Percentiles rank a stretch among this genome's conserved stretches.
phyloP scores from a whole-genome alignment of 2,888 invertebrate species.

The Bombyx huttoni region DNA sequence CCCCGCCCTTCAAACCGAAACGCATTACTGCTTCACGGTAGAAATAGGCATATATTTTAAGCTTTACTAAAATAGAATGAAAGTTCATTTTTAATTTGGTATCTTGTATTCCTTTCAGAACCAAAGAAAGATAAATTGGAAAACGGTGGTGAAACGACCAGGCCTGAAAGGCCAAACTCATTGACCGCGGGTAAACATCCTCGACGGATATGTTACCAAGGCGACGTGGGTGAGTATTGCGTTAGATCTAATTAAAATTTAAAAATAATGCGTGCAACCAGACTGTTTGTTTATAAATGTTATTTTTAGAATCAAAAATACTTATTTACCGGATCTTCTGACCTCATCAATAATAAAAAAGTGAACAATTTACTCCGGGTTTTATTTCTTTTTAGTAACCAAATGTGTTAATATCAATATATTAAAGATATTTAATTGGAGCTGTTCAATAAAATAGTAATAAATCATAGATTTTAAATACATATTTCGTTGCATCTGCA shows the following conservation, averaged over 20 bases:
- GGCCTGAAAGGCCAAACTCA: conserved; percentile 86
- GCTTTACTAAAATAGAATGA: too few relatives aligned
- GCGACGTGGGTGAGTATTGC: conserved; percentile 72
- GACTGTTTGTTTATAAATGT: background rate
- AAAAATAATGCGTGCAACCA: too few relatives aligned
- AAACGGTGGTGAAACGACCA: conserved; percentile 68
- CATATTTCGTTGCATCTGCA: conserved; percentile 26
- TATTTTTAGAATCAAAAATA: background rate
- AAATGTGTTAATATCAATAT: background rate
- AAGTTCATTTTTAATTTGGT: background rate
- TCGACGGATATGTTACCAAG: conserved; percentile 86
- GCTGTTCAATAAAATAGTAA: too few relatives aligned
- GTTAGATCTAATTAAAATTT: background rate
- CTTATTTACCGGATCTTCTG: background rate
- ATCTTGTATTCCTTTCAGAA: conserved; percentile 76
- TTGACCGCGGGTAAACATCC: conserved; percentile 83
- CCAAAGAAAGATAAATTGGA: conserved; percentile 95
- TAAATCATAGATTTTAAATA: background rate
- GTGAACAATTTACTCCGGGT: background rate
- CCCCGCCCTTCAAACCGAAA: too few relatives aligned
- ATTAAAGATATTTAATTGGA: too few relatives aligned
- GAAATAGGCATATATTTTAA: too few relatives aligned
- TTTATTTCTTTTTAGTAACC: background rate
- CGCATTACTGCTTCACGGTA: too few relatives aligned
- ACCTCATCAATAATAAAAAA: background rate